Evolutionary conservation across 2,113 vertebrate species (phyloP), one percentile per base, ranked within the genome.

Genomic region (Nyctereutes procyonoides): DNA sequence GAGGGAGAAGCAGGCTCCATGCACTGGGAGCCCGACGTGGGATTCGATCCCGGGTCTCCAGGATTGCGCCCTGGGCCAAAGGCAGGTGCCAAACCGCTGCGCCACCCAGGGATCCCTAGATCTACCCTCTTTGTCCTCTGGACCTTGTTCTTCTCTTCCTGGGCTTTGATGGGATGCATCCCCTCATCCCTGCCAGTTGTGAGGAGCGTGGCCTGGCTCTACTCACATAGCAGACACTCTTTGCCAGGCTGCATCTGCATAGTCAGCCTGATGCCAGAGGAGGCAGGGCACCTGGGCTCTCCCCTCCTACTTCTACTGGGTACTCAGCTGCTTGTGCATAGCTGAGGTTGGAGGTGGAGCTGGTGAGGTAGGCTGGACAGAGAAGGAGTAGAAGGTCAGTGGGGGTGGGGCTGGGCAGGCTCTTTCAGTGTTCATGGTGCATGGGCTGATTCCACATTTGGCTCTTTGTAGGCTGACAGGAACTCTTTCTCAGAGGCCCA

Each of bases 281-380:
- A 65, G 35, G 9, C 10, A 43, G 48, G 58, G 12, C 20, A 16
- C 67, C 48, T 48, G 2, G 8, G 69, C 35, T 35, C 22, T 56
- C 10, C 2, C 2, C 35, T 84, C 30, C 51, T 5, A 1, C 10
- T 83, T 76, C 56, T 92, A 55, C 90, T 51, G 35, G 58, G 30
- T 1, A 0, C 60, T 48, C 30, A 8, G 20, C 43, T n/a, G 20
- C 55, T 26, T 58, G 35, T 3, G 20, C 38, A 62, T 11, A 51
- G 30, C 55, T 62, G 15, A 48, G 30, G 28, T 2, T 58, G 38
- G 80, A 51, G 13, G 22, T n/a, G 53, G 60, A 55, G 30, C 24
- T 16, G 24, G 67, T 7, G 2, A 9, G 14, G 26, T 62, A 1
- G 20, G 43, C 35, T 1, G 3, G 35, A 35, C 1, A 9, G 20